These are phyloP conservation scores for Plagiodera versicolora DNA, from an alignment of 2,888 invertebrate genomes.

Conservation along the genomic window DNA sequence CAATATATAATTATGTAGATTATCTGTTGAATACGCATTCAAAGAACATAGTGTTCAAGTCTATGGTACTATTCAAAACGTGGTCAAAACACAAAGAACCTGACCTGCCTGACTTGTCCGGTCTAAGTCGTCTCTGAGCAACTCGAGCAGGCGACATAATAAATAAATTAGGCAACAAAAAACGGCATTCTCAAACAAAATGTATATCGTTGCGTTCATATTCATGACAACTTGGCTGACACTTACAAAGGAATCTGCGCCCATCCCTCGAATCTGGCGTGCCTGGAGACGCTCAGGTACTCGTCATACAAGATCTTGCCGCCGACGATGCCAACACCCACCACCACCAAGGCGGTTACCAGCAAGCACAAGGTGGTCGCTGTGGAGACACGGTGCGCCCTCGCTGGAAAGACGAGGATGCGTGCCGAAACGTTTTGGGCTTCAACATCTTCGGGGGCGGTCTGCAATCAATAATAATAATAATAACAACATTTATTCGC, in stretches of 20 bases:
- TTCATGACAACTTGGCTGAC: constrained; percentile 6
- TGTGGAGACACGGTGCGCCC: constrained; percentile 61
- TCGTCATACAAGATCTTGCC: constrained; percentile 78
- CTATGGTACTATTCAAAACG: too few relatives aligned
- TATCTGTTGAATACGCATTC: too few relatives aligned
- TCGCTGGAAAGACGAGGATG: constrained; percentile 50
- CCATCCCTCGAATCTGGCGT: constrained; percentile 65
- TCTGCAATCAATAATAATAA: constrained; percentile 16
- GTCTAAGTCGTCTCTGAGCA: too few relatives aligned
- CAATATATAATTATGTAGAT: too few relatives aligned
- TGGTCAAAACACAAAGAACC: too few relatives aligned
- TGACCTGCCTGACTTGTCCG: too few relatives aligned
- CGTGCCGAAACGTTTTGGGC: constrained; percentile 45
- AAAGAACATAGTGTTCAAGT: too few relatives aligned
- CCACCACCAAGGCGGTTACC: constrained; percentile 68
- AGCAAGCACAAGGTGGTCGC: constrained; percentile 70
- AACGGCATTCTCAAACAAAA: too few relatives aligned
- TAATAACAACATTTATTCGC: not conserved
- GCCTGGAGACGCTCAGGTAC: constrained; percentile 64
- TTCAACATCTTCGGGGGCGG: constrained; percentile 52
- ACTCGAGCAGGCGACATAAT: too few relatives aligned
- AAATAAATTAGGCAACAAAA: too few relatives aligned
- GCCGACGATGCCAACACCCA: constrained; percentile 70
- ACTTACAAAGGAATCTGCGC: constrained; percentile 63
- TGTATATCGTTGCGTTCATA: constrained; percentile 14